Conservation (phyloP, 2,797 vertebrate species). For the Antennarius maculatus region DNA sequence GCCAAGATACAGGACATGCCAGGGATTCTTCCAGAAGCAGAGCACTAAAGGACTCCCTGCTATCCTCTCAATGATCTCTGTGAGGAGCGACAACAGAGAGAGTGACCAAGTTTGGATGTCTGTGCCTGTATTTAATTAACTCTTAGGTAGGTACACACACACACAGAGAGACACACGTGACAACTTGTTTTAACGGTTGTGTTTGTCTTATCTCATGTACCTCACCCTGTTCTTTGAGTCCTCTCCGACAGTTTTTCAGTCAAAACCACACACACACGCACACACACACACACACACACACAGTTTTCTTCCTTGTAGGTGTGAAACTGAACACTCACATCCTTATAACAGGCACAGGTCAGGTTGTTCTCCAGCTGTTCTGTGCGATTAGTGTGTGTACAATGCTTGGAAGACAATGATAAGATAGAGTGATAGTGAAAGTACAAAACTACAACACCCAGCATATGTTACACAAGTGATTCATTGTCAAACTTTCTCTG, state of each 20-base stretch:
- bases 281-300: conserved; percentile 14
- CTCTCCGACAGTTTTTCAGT: conserved; percentile 2
- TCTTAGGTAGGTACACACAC: conserved; percentile 3
- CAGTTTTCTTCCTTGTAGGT: conserved; percentile 21
- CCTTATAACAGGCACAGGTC: conserved; percentile 11
- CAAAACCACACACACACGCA: background rate
- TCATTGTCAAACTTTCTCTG: conserved; percentile 36
- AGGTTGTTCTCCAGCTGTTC: conserved; percentile 28
- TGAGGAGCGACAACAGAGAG: conserved; percentile 17
- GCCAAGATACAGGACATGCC: conserved; percentile 45
- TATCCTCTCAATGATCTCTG: conserved; percentile 37
- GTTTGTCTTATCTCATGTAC: conserved; percentile 1
- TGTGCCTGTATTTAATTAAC: conserved; percentile 35
- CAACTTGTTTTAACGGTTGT: conserved; percentile 13
- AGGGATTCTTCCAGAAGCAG: conserved; percentile 41
- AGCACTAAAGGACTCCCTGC: conserved; percentile 15
- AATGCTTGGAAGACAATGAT: conserved; percentile 13
- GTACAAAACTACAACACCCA: conserved; percentile 21
- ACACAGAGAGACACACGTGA: background rate
- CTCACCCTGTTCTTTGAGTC: background rate
- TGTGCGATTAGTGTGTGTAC: background rate
- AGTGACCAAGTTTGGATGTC: conserved; percentile 49
- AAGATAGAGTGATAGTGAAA: conserved; percentile 11
- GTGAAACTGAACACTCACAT: conserved; percentile 22
- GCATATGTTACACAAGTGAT: conserved; percentile 47